These are phyloP conservation scores for Drosophila ambigua DNA, from an alignment of 1,140 invertebrate species.

Conservation along the genomic window DNA sequence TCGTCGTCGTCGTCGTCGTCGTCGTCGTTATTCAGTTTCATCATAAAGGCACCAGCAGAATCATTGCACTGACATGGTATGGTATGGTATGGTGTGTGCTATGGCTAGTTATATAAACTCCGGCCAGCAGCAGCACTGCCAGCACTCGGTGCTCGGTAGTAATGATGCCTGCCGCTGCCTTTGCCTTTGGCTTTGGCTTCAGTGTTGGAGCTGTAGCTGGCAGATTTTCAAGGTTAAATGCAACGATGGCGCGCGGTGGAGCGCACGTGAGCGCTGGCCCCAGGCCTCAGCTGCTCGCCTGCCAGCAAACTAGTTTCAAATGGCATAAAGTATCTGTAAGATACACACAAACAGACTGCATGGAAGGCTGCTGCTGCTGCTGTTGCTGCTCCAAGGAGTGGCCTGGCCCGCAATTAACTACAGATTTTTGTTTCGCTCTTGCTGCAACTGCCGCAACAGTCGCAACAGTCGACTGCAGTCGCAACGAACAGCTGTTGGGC, in stretches of 20 bases:
- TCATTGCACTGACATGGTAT: too few relatives aligned
- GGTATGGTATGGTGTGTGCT: not conserved
- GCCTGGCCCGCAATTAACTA: slow-evolving; percentile 66
- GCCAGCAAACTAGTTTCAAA: slow-evolving; percentile 79
- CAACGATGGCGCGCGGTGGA: slow-evolving; percentile 49
- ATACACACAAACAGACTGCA: slow-evolving; percentile 47
- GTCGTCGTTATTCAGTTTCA: slow-evolving; percentile 27
- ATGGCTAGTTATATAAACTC: slow-evolving; percentile 67
- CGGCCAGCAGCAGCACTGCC: slow-evolving; percentile 49
- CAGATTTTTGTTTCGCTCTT: slow-evolving; percentile 56
- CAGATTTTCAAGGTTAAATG: slow-evolving; percentile 74
- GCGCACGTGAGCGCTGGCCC: slow-evolving; percentile 68
- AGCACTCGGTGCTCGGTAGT: slow-evolving; percentile 14
- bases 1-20: slow-evolving; percentile 4
- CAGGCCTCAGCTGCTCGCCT: slow-evolving; percentile 44
- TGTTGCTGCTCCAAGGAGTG: slow-evolving; percentile 60
- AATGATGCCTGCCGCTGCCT: slow-evolving; percentile 69
- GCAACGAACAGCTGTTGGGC: slow-evolving; percentile 41
- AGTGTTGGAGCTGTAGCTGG: slow-evolving; percentile 22
- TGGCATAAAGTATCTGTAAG: slow-evolving; percentile 74
- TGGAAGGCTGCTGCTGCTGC: not conserved
- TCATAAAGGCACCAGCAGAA: slow-evolving; percentile 59
- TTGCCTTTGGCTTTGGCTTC: slow-evolving; percentile 40
- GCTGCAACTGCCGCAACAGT: slow-evolving; percentile 22
- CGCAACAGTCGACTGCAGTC: not conserved